Evolutionary conservation across 2,797 vertebrate species (phyloP).

Genomic region (Semotilus atromaculatus): DNA sequence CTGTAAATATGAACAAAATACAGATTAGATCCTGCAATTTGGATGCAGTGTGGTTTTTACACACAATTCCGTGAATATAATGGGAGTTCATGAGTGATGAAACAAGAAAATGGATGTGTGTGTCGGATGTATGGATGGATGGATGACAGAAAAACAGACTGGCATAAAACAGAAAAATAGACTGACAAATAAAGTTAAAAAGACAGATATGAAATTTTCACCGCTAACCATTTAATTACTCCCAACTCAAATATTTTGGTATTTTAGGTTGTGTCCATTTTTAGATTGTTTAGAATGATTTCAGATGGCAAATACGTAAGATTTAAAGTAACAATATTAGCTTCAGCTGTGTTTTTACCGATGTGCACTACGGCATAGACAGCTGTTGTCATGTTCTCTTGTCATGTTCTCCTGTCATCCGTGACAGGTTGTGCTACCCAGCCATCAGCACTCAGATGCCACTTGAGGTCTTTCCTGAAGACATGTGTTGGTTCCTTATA

Average conservation of each 20-base stretch:
- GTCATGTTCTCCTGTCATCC: slow-evolving; percentile 56
- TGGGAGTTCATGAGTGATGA: neutral
- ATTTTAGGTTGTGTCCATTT: neutral
- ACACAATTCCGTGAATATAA: neutral
- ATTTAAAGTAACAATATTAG: neutral
- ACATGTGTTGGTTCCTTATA: slow-evolving; percentile 46
- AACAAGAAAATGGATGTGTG: neutral
- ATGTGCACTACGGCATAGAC: neutral
- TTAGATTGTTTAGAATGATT: neutral
- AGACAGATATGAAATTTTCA: neutral
- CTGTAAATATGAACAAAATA: slow-evolving; percentile 1
- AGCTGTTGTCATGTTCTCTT: neutral
- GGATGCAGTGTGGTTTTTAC: neutral
- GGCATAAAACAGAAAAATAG: neutral
- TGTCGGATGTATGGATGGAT: neutral
- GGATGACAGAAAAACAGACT: neutral
- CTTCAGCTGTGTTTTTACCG: neutral
- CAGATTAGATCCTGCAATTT: neutral
- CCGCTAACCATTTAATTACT: neutral
- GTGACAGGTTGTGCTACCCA: slow-evolving; percentile 54
- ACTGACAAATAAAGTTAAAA: neutral
- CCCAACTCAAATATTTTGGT: neutral
- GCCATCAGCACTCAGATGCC: slow-evolving; percentile 49
- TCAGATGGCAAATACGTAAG: neutral
- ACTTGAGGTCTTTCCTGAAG: slow-evolving; percentile 55